Base-by-base conservation (phyloP, 2,888 invertebrate genomes). In the Andrena camellia region DNA sequence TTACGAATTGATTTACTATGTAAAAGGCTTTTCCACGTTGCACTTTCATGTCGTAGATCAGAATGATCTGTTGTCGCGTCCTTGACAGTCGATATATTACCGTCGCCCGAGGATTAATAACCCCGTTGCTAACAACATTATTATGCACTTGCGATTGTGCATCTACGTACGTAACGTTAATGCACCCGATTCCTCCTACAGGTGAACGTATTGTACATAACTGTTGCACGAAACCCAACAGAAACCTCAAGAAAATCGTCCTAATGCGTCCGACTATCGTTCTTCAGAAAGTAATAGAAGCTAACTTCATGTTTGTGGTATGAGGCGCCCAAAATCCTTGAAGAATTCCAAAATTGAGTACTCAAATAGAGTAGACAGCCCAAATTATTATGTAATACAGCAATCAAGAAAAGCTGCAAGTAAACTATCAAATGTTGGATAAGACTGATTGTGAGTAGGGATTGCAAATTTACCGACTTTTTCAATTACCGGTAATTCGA, bases 1-100 rank as follows among this genome's bases (percentile, higher is more conserved):
- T 75, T 81, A 81, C 70, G 59, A 72, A 83, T 83, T 83, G 82
- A 82, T 82, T 81, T 82, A 82, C 73, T 6, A 57, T 66, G 82
- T 68, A 81, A 81, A 81, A 81, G 68, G 57, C 63, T 64, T 75
- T 83, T 68, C 71, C 66, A 31, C 59, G 26, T 74, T 70, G 48
- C 33, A 62, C 70, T 63, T 67, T 67, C 82, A 60, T 68, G 75
- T 71, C 71, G 82, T 68, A 68, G 71, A 82, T 82, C 75, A 48
- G 71, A 71, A 72, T 50, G 75, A 82, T 75, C 82, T 80, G 70
- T 80, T 70, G 82, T 75, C 81, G 67, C 68, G 17, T 62, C 29
- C 71, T 1, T 64, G 82, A 82, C 81, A 68, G 74, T 62, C 75
- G 59, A 82, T 81, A 75, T 82, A 81, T 82, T 64, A 75, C 71